phyloP scores from a whole-genome alignment of 1,140 invertebrate genomes.

The Saccostrea glomerata region DNA sequence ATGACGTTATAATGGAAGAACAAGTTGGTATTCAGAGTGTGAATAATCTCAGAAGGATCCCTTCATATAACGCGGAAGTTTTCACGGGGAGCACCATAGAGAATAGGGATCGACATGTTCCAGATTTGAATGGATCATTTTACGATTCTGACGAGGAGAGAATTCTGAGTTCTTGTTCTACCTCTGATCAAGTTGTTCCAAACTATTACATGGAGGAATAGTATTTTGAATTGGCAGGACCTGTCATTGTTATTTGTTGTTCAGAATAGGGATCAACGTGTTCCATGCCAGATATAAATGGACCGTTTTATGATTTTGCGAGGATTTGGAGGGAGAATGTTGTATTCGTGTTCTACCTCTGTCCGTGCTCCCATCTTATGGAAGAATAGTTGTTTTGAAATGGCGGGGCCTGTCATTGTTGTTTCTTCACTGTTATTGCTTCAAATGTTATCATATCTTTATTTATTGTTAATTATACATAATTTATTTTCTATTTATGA shows the following conservation, averaged over 20 bases:
- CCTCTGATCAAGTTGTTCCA: constrained; percentile 14
- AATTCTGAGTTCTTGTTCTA: background rate
- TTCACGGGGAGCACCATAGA: background rate
- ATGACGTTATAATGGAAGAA: background rate
- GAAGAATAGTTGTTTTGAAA: background rate
- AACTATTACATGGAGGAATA: constrained; percentile 19
- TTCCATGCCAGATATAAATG: too few relatives aligned
- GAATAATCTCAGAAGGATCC: background rate
- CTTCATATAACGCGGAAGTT: background rate
- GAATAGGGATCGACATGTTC: constrained; percentile 3
- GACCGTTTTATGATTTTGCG: background rate
- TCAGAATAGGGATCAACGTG: background rate
- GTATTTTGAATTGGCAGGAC: background rate
- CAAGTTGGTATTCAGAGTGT: background rate
- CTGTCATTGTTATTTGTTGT: background rate
- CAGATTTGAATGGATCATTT: constrained; percentile 13
- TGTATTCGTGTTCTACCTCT: background rate
- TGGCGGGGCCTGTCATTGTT: constrained; percentile 4
- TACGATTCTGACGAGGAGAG: constrained; percentile 25
- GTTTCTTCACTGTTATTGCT: background rate
- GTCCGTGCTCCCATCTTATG: background rate
- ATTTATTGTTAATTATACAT: constrained; percentile 5
- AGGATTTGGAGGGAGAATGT: background rate
- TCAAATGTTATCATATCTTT: background rate
- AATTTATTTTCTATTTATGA: background rate